Evolutionary conservation across 2,888 invertebrate species (phyloP).

Genomic region (Electrophaes corylata): DNA sequence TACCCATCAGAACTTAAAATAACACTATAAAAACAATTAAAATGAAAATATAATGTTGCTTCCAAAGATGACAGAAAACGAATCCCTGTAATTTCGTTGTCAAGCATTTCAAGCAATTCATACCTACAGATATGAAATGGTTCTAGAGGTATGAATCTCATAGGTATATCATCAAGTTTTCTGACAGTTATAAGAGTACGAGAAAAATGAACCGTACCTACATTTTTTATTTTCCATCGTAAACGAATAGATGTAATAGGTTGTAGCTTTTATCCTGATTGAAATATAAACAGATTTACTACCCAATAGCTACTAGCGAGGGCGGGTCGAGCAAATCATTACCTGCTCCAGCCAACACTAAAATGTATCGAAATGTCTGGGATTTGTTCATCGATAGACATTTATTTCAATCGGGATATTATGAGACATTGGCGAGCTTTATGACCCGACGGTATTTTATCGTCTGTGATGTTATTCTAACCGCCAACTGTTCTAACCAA

Average conservation of each 20-base stretch:
- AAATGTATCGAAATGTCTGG: slow-evolving; percentile 15
- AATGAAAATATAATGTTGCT: too few relatives aligned
- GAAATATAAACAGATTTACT: slow-evolving; percentile 25
- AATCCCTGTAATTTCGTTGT: too few relatives aligned
- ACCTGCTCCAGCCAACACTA: slow-evolving; percentile 6
- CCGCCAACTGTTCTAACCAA: not conserved
- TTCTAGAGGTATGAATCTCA: too few relatives aligned
- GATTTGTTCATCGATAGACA: slow-evolving; percentile 15
- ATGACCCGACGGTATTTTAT: slow-evolving; percentile 18
- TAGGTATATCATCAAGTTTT: not conserved
- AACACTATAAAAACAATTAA: too few relatives aligned
- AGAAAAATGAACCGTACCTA: slow-evolving; percentile 8
- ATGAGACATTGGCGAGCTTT: slow-evolving; percentile 17
- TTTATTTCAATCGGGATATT: slow-evolving; percentile 15
- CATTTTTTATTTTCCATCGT: slow-evolving; percentile 14
- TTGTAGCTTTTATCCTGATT: slow-evolving; percentile 18
- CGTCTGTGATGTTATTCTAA: slow-evolving; percentile 6
- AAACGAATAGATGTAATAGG: slow-evolving; percentile 3
- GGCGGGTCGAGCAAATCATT: slow-evolving; percentile 6
- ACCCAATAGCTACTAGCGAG: slow-evolving; percentile 15
- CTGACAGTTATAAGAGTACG: not conserved
- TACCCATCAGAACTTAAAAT: too few relatives aligned
- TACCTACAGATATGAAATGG: too few relatives aligned
- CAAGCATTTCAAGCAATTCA: too few relatives aligned
- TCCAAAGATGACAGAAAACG: too few relatives aligned